These are phyloP conservation scores for Mionectes macconnelli DNA, from an alignment of 2,113 vertebrate genomes.

Conservation along the genomic window DNA sequence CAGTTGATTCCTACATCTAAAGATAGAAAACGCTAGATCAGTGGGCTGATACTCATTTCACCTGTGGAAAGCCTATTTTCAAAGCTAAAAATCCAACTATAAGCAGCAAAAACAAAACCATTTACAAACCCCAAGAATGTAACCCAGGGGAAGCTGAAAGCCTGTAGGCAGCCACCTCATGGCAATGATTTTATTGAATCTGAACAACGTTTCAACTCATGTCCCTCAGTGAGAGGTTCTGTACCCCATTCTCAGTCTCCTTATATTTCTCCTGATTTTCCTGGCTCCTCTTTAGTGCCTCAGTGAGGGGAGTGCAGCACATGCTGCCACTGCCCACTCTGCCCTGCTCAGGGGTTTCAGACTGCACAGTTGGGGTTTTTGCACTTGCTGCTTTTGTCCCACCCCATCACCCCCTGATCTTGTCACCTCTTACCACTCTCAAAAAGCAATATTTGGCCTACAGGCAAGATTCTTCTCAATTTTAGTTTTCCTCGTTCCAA, in stretches of 20 bases:
- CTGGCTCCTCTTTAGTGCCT: not conserved
- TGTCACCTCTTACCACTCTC: not conserved
- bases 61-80: not conserved
- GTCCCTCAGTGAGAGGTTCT: not conserved
- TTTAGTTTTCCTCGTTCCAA: not conserved
- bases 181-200: not conserved
- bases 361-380: not conserved
- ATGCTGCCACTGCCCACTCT: not conserved
- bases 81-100: slow-evolving; percentile 5
- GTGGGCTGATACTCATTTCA: not conserved
- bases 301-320: not conserved
- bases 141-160: not conserved
- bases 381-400: not conserved
- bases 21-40: not conserved
- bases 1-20: not conserved
- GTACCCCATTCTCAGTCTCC: not conserved
- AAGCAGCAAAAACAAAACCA: not conserved
- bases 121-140: not conserved
- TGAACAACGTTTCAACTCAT: not conserved
- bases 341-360: not conserved
- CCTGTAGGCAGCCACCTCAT: not conserved
- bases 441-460: not conserved
- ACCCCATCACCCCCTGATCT: not conserved
- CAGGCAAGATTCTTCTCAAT: not conserved
- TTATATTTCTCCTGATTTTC: not conserved